Percentiles rank a stretch among this genome's conserved stretches.
Evolutionary conservation across 2,797 vertebrate genomes (phyloP).

Genomic region (Bradypodion ventrale): DNA sequence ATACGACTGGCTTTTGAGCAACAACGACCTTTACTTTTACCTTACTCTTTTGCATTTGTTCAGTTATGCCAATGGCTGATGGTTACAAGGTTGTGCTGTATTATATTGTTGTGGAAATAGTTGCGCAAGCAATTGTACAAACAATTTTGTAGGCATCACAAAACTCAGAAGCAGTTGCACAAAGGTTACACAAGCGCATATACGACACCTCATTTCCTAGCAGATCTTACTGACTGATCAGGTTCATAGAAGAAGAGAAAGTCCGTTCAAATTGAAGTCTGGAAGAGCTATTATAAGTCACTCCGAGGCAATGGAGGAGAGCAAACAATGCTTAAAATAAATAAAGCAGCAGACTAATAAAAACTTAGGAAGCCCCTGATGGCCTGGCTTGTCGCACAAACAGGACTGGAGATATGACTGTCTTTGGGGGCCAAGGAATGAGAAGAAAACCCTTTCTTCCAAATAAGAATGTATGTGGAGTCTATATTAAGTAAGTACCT

Average conservation of each 20-base stretch:
- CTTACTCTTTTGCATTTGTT: too few species aligned
- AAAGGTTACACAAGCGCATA: too few species aligned
- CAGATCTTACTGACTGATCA: neutral
- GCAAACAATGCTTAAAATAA: too few species aligned
- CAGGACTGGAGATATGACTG: neutral
- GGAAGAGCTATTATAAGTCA: neutral
- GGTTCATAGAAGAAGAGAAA: neutral
- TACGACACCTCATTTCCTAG: neutral
- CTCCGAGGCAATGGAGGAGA: neutral
- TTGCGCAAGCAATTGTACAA: too few species aligned
- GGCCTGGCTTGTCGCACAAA: neutral
- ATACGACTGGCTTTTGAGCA: too few species aligned
- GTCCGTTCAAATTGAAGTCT: neutral
- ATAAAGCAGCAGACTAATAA: neutral
- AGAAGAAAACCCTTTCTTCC: constrained; percentile 28
- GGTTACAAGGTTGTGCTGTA: too few species aligned
- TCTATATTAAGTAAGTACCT: constrained; percentile 39
- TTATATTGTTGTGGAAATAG: too few species aligned
- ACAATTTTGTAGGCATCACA: too few species aligned
- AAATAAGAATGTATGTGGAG: constrained; percentile 33
- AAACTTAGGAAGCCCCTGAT: neutral
- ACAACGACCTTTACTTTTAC: too few species aligned
- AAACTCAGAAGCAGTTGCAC: too few species aligned
- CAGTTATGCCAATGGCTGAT: too few species aligned
- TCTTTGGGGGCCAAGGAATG: neutral